Base-by-base conservation (phyloP, 2,797 vertebrate genomes). In the Gorsachius magnificus region DNA sequence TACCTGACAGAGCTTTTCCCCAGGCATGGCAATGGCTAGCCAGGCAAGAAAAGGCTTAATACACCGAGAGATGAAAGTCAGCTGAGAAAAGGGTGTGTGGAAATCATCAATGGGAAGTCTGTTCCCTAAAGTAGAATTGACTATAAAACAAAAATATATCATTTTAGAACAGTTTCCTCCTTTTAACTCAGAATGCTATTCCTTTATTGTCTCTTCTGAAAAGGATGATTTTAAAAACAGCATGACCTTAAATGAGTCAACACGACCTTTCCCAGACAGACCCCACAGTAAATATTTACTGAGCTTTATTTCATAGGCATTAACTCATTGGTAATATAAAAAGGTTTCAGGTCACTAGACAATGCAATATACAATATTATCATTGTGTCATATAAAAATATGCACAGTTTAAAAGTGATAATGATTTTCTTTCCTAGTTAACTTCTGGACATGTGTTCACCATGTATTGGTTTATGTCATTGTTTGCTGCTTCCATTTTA, bases 171-270 rank as follows among this genome's bases (percentile, higher is more conserved):
- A 36, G 35, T 28, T 87, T 56, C 35, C 57, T 81, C 64, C 41
- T 80, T 94, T 90, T 89, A 80, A 71, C 28, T 87, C 60, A 35
- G 50, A 45, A 77, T 77, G 26, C 14, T 74, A 83, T 70, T 56
- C 36, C 35, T 83, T 77, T 81, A 38, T 15, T 80, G 50, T 51
- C 31, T 58, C 29, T 85, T 54, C 60, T 56, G 69, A 57, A 95
- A 80, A 50, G 41, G 57, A 64, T 87, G 56, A 64, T 83, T 92
- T 94, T 87, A 92, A 57, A 83, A 92, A 80, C 46, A 90, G 35
- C 36, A n/a, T 51, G 86, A 80, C 83, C 86, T 95, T 87, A 94
- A 91, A 90, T 74, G 71, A 95, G 86, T 87, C 92, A 95, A 89
- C 26, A 28, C 18, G 53, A 75, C 71, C 81, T 91, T 92, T 93